These are phyloP conservation scores for Pteropus rufus DNA, from an alignment of 2,797 vertebrate species.

Conservation along the genomic window DNA sequence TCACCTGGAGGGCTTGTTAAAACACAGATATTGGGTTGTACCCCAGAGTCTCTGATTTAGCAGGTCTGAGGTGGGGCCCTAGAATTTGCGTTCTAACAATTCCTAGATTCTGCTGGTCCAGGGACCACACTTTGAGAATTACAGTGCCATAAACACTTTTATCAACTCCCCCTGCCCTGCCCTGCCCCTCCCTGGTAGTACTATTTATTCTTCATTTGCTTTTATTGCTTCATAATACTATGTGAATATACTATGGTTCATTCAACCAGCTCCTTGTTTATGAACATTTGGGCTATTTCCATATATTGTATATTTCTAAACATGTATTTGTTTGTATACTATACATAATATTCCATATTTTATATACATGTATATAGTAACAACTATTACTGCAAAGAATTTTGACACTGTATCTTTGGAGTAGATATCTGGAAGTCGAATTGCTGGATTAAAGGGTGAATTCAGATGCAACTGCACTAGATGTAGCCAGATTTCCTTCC, in stretches of 20 bases:
- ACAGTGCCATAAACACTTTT: neutral
- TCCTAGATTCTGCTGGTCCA: neutral
- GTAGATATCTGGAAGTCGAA: neutral
- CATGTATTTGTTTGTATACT: neutral
- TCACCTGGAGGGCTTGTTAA: neutral
- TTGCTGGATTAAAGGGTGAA: neutral
- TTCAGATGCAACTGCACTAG: neutral
- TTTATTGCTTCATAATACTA: neutral
- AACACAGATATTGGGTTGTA: neutral
- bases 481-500: neutral
- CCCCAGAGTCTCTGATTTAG: neutral
- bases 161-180: neutral
- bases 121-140: neutral
- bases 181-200: accelerated
- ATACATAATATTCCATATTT: neutral
- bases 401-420: neutral
- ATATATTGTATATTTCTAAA: neutral
- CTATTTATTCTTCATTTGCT: neutral
- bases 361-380: neutral
- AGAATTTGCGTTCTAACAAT: neutral
- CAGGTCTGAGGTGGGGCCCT: neutral
- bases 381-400: neutral
- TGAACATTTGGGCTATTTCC: neutral
- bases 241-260: neutral
- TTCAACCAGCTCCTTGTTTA: neutral